Percentiles rank a stretch among this genome's conserved stretches.
Evolutionary conservation across 2,888 invertebrate genomes (phyloP).

Genomic region (Serripes groenlandicus): DNA sequence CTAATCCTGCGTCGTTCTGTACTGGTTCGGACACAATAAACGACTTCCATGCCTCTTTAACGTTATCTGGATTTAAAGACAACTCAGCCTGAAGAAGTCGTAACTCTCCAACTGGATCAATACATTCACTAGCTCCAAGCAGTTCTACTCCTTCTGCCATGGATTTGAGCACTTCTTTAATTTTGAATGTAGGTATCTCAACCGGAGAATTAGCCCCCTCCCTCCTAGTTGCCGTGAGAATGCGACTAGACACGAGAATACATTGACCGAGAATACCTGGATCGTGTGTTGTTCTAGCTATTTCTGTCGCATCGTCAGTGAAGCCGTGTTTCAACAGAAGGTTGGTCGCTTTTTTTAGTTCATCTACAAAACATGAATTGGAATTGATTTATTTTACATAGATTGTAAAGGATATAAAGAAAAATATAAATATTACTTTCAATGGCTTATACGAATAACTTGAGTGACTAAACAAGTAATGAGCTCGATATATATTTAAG

Average conservation of each 20-base stretch:
- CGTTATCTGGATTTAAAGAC: slow-evolving; percentile 27
- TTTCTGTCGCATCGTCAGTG: slow-evolving; percentile 62
- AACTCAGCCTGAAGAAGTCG: slow-evolving; percentile 50
- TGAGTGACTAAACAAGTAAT: no score
- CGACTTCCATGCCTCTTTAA: slow-evolving; percentile 64
- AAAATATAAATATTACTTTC: no score
- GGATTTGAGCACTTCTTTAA: slow-evolving; percentile 12
- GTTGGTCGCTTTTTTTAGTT: slow-evolving; percentile 64
- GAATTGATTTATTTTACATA: no score
- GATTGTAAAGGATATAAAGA: no score
- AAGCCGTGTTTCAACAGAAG: slow-evolving; percentile 70
- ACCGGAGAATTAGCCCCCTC: neutral
- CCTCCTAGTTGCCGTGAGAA: slow-evolving; percentile 53
- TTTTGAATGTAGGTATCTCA: neutral
- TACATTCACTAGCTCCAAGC: slow-evolving; percentile 54
- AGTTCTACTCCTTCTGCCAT: slow-evolving; percentile 58
- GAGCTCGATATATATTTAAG: no score
- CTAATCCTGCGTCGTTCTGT: slow-evolving; percentile 67
- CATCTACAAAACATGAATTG: slow-evolving; percentile 68
- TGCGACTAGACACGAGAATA: slow-evolving; percentile 63
- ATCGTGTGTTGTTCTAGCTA: slow-evolving; percentile 64
- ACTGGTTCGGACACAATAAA: slow-evolving; percentile 63
- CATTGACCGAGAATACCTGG: slow-evolving; percentile 67
- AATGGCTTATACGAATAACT: no score
- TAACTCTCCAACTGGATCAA: slow-evolving; percentile 57